A percentile compares a stretch with the other conserved stretches of the same genome.
These are phyloP conservation scores for Hassar affinis DNA, from an alignment of 2,113 vertebrate species.

Conservation along the genomic window DNA sequence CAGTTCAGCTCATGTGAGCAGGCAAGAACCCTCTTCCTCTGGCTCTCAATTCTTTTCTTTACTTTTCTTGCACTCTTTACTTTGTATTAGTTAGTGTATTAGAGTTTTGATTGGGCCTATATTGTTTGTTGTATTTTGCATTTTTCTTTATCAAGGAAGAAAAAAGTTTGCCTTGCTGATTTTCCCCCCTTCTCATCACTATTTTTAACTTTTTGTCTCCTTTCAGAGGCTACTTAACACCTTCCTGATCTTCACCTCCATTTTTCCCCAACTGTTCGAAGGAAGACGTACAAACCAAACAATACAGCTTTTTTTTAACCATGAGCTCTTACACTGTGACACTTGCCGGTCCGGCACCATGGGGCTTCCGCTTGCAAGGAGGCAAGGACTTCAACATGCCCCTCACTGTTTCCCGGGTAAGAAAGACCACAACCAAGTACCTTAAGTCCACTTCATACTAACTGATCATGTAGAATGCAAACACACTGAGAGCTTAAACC, in stretches of 20 bases:
- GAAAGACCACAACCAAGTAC: constrained; percentile 11
- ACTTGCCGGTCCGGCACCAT: constrained; percentile 88
- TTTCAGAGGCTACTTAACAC: constrained; percentile 62
- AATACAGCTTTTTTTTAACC: constrained; percentile 50
- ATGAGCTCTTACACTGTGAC: constrained; percentile 91
- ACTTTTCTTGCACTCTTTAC: constrained; percentile 28
- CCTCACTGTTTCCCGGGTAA: constrained; percentile 90
- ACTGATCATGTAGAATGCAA: neutral
- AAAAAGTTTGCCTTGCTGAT: constrained; percentile 15
- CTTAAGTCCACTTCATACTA: neutral
- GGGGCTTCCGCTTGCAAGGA: constrained; percentile 97
- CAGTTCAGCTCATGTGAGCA: constrained; percentile 78
- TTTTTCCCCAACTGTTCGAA: constrained; percentile 62
- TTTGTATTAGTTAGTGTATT: constrained; percentile 13
- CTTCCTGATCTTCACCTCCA: constrained; percentile 47
- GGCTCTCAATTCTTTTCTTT: constrained; percentile 39
- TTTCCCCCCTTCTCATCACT: constrained; percentile 1
- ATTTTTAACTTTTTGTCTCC: constrained; percentile 46
- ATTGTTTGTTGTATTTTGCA: constrained; percentile 14
- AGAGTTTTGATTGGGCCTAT: constrained; percentile 3
- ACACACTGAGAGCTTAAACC: neutral
- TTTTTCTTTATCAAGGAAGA: constrained; percentile 8
- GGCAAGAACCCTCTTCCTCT: constrained; percentile 76
- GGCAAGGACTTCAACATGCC: constrained; percentile 99
- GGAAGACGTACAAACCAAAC: constrained; percentile 45